Percentiles rank a stretch among this genome's conserved stretches.
Evolutionary conservation across 1,140 invertebrate genomes (phyloP).

Genomic region (Drosophila arizonae): DNA sequence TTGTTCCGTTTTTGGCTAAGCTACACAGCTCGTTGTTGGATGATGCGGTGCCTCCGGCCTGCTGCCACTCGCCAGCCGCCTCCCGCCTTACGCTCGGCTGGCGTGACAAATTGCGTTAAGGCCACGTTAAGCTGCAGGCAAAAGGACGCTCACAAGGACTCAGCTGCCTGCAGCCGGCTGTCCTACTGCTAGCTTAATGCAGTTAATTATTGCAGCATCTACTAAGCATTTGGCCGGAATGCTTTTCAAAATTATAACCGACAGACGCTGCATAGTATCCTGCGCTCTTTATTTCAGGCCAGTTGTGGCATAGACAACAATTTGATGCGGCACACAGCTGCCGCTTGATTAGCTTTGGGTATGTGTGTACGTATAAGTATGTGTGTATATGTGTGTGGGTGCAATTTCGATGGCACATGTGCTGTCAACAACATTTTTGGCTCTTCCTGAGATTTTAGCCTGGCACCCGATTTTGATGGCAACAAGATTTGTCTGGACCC

Average conservation of each 20-base stretch:
- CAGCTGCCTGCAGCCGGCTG: slow-evolving; percentile 5
- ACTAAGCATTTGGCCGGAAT: slow-evolving; percentile 53
- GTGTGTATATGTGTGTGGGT: slow-evolving; percentile 18
- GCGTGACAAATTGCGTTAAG: slow-evolving; percentile 75
- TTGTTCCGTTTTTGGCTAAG: slow-evolving; percentile 1
- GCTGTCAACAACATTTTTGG: slow-evolving; percentile 60
- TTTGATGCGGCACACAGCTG: slow-evolving; percentile 56
- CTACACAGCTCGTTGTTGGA: not conserved
- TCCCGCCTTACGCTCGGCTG: slow-evolving; percentile 26
- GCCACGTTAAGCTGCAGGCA: slow-evolving; percentile 64
- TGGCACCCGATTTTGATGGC: slow-evolving; percentile 22
- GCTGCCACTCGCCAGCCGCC: not conserved
- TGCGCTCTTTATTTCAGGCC: slow-evolving; percentile 4
- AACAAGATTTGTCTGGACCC: slow-evolving; percentile 31
- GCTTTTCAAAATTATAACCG: slow-evolving; percentile 15
- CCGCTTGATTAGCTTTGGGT: slow-evolving; percentile 60
- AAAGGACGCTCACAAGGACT: slow-evolving; percentile 10
- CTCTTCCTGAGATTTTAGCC: slow-evolving; percentile 22
- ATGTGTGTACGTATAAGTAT: slow-evolving; percentile 5
- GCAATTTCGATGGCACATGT: slow-evolving; percentile 58
- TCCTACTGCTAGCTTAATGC: slow-evolving; percentile 39
- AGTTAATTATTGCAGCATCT: slow-evolving; percentile 74
- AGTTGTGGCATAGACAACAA: slow-evolving; percentile 27
- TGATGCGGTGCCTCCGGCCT: slow-evolving; percentile 8
- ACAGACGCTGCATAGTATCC: slow-evolving; percentile 50